Evolutionary conservation across 2,113 vertebrate genomes (phyloP), one percentile per base, ranked within the genome.

Genomic region (Pluvialis apricaria): DNA sequence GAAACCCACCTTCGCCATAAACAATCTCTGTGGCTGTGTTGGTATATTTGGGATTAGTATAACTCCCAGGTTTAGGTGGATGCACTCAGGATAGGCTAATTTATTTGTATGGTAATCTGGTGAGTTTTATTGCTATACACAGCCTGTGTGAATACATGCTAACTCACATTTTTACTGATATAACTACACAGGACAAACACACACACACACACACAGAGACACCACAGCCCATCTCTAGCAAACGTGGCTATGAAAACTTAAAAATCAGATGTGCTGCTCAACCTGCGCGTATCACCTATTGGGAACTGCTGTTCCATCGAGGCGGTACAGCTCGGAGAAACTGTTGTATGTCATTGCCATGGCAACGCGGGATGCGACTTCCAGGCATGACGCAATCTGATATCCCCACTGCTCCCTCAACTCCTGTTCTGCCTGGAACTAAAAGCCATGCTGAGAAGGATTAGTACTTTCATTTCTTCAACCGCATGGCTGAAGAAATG

Each of bases 381-480:
- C 91, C 40, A 73, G 73, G 77, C 72, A 54, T 82, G 86, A 95
- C 0, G 58, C 82, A 81, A 82, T 87, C 82, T 78, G 40, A 85
- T 31, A 57, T 85, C n/a, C 82, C 93, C 94, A 94, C 90, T 93
- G 72, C 91, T 95, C 70, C 0, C 1, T 76, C 52, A 92, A 80
- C 91, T 92, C 91, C 94, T 93, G 60, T 18, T 94, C 96, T 91
- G 96, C 90, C 86, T 91, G 79, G 55, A 95, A 95, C 88, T 96
- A 92, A 97, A 94, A 93, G 93, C 92, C 90, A 90, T 51, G 79
- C 90, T 91, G 94, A 96, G 94, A 64, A 94, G 93, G 95, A 97
- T 97, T 96, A 97, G 87, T 73, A 89, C 95, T 96, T 96, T 95
- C 89, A 96, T 96, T 97, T 95, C 90, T 96, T 94, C 93, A 73